These are phyloP conservation scores for Coilia nasus DNA, from an alignment of 2,797 vertebrate genomes.

Conservation along the genomic window DNA sequence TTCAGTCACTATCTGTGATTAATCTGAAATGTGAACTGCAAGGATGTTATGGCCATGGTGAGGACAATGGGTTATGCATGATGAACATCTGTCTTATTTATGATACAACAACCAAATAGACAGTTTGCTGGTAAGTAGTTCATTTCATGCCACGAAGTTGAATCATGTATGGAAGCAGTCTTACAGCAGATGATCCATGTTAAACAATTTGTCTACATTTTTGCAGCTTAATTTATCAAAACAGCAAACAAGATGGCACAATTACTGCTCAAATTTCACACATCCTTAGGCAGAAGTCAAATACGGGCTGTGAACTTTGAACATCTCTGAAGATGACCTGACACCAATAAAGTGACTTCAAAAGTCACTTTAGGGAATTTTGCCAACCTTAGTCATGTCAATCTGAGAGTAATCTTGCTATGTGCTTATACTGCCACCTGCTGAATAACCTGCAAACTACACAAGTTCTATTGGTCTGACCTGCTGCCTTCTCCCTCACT, in stretches of 20 bases:
- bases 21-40: neutral
- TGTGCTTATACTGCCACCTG: conserved; percentile 13
- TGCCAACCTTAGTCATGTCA: neutral
- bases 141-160: neutral
- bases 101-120: neutral
- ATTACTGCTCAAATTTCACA: neutral
- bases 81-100: neutral
- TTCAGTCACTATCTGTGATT: neutral
- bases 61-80: neutral
- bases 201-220: neutral
- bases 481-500: neutral
- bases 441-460: neutral
- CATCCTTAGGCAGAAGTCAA: neutral
- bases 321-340: neutral
- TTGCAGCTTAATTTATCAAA: neutral
- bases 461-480: neutral
- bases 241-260: neutral
- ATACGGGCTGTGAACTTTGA: neutral
- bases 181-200: neutral
- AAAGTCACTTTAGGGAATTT: neutral
- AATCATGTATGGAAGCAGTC: neutral
- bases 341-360: neutral
- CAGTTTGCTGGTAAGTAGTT: neutral
- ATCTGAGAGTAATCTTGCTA: neutral
- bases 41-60: neutral